A percentile compares a stretch with the other conserved stretches of the same genome.
phyloP scores from a whole-genome alignment of 2,888 invertebrate genomes.

The Pasiphila rectangulata region DNA sequence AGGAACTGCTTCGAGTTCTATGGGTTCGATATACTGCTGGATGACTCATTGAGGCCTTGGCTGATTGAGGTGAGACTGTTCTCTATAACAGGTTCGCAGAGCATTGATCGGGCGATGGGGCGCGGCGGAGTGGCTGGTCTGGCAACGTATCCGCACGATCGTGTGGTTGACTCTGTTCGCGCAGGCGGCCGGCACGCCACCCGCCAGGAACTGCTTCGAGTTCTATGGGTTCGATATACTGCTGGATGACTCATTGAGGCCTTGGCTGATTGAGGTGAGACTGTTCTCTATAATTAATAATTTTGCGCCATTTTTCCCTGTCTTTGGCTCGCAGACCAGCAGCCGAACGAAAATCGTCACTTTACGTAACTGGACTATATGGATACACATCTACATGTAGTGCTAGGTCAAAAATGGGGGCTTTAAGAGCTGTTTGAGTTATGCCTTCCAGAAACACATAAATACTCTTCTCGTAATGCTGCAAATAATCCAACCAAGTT shows the following conservation, averaged over 20 bases:
- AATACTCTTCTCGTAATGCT: too few relatives aligned
- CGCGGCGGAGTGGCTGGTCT: slow-evolving; percentile 89
- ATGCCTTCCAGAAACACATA: too few relatives aligned
- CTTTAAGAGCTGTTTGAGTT: too few relatives aligned
- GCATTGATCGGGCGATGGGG: slow-evolving; percentile 83
- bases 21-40: slow-evolving; percentile 94
- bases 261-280: slow-evolving; percentile 93
- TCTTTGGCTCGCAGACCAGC: slow-evolving; percentile 89
- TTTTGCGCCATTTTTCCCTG: too few relatives aligned
- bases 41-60: slow-evolving; percentile 92
- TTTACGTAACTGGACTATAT: too few relatives aligned
- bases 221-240: slow-evolving; percentile 95
- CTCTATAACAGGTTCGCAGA: slow-evolving; percentile 87
- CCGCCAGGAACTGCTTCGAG: slow-evolving; percentile 90
- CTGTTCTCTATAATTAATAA: too few relatives aligned
- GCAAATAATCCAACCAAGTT: too few relatives aligned
- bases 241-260: slow-evolving; percentile 89
- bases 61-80: slow-evolving; percentile 91
- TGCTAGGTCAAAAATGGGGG: too few relatives aligned
- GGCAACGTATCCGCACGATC: slow-evolving; percentile 88
- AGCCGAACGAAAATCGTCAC: slow-evolving; percentile 61
- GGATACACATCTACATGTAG: too few relatives aligned
- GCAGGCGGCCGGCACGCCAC: slow-evolving; percentile 86
- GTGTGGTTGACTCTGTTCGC: slow-evolving; percentile 89
- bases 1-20: slow-evolving; percentile 93